Evolutionary conservation across 2,888 invertebrate genomes (phyloP).

Genomic region (Troides aeacus): DNA sequence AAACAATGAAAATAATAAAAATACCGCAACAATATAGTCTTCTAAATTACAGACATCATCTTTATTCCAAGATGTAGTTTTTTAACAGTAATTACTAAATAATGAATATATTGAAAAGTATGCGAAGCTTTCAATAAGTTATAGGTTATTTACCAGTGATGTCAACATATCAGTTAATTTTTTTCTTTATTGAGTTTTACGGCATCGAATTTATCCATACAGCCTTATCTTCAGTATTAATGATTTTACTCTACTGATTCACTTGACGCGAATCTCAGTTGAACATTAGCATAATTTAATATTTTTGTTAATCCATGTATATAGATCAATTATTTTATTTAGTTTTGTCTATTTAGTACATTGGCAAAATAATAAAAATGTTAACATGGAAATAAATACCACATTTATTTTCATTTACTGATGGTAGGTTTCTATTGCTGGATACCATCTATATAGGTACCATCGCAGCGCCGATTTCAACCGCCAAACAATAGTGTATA

Average conservation of each 20-base stretch:
- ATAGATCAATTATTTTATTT: background rate
- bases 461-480: too few species aligned
- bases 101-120: constrained; percentile 21
- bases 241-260: too few species aligned
- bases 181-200: too few species aligned
- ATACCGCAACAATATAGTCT: constrained; percentile 17
- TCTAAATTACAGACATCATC: constrained; percentile 32
- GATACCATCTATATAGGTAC: too few species aligned
- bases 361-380: too few species aligned
- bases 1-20: constrained; percentile 27
- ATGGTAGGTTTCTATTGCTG: too few species aligned
- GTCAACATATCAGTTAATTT: constrained; percentile 31
- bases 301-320: background rate
- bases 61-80: constrained; percentile 13
- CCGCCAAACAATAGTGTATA: too few species aligned
- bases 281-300: constrained; percentile 10
- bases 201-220: too few species aligned
- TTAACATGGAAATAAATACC: too few species aligned
- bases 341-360: background rate
- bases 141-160: constrained; percentile 36
- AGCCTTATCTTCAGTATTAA: too few species aligned
- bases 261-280: background rate
- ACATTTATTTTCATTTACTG: too few species aligned
- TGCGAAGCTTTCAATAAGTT: constrained; percentile 27
- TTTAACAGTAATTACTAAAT: constrained; percentile 14